Evolutionary conservation across 2,888 invertebrate species (phyloP).

Genomic region (Eledona agricola): DNA sequence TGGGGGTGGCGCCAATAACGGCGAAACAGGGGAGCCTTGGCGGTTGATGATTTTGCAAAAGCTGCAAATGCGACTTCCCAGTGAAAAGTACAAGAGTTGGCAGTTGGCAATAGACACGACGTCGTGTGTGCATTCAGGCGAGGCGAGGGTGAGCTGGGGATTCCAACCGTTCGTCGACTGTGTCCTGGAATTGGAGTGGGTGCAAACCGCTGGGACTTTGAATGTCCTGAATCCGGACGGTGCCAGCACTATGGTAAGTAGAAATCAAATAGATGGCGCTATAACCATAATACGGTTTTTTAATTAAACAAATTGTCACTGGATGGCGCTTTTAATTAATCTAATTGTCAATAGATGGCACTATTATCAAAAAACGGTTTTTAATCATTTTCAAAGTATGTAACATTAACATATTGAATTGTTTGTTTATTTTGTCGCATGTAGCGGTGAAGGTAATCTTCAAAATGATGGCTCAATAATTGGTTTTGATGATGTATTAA

Average conservation of each 20-base stretch:
- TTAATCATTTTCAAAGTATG: too few species aligned
- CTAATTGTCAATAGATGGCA: too few species aligned
- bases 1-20: conserved; percentile 57
- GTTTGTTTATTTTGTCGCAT: too few species aligned
- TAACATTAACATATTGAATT: too few species aligned
- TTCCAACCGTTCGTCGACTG: conserved; percentile 74
- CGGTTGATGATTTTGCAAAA: conserved; percentile 75
- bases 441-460: too few species aligned
- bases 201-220: conserved; percentile 71
- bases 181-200: conserved; percentile 84
- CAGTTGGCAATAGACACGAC: conserved; percentile 84
- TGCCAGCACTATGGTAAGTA: conserved; percentile 75
- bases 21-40: conserved; percentile 79
- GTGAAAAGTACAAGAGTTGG: conserved; percentile 63
- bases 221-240: conserved; percentile 81
- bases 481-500: too few species aligned
- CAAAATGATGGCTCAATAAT: too few species aligned
- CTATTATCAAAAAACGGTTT: too few species aligned
- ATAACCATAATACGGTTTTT: too few species aligned
- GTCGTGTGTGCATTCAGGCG: conserved; percentile 86
- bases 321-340: too few species aligned
- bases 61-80: conserved; percentile 67
- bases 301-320: too few species aligned
- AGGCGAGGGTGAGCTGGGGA: conserved; percentile 68
- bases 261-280: conserved; percentile 1